phyloP scores from a whole-genome alignment of 2,113 vertebrate genomes.

The Lagopus leucura region DNA sequence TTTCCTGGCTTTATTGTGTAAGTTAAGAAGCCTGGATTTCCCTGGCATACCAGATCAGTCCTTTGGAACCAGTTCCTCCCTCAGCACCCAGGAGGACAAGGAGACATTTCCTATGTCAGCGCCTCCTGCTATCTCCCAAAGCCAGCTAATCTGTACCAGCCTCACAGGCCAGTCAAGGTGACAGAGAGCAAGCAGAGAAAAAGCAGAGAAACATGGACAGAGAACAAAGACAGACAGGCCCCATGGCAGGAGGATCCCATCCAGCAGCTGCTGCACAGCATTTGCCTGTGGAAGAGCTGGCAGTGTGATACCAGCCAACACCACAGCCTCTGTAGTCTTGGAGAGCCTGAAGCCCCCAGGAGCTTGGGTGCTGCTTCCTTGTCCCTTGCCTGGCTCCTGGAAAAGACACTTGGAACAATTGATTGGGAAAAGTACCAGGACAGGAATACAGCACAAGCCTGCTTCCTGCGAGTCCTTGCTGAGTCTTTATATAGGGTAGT shows the following conservation, averaged over 20 bases:
- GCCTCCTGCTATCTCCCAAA: neutral
- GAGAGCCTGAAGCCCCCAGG: accelerated
- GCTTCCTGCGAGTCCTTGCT: neutral
- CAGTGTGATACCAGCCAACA: neutral
- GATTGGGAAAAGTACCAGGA: neutral
- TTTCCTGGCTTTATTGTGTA: neutral
- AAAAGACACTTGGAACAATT: neutral
- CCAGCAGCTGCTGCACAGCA: neutral
- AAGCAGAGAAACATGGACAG: accelerated
- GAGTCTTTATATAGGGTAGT: neutral
- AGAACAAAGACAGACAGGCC: neutral
- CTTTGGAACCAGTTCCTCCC: neutral
- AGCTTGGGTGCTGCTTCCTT: accelerated
- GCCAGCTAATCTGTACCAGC: accelerated
- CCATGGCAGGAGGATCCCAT: neutral
- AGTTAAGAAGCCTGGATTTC: neutral
- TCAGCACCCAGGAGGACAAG: neutral
- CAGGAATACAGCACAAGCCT: neutral
- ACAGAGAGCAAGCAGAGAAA: neutral
- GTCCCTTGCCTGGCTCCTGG: neutral
- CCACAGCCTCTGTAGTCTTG: accelerated
- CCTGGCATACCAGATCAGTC: neutral
- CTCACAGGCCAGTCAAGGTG: neutral
- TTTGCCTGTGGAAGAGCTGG: accelerated
- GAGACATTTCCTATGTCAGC: neutral